Conservation (phyloP, 2,888 invertebrate genomes). For the Dysmachus trigonus region DNA sequence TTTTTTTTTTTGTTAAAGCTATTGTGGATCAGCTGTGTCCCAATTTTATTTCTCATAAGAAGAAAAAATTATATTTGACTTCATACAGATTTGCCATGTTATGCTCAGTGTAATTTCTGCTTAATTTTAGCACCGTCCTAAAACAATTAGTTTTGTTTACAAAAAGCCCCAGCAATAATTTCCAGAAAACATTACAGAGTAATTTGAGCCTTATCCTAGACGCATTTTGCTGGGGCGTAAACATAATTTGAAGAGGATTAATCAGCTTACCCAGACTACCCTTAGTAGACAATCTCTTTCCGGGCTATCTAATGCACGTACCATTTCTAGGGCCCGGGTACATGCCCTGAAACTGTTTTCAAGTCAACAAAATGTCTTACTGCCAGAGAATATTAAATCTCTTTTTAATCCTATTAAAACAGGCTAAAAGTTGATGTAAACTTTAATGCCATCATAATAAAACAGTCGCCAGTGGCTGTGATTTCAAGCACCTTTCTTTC, state of each 20-base stretch:
- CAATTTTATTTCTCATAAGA: background rate
- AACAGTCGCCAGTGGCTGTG: background rate
- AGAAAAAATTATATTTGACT: background rate
- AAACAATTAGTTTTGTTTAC: background rate
- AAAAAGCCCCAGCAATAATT: background rate
- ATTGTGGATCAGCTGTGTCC: background rate
- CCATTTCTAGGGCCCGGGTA: background rate
- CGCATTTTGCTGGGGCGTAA: background rate
- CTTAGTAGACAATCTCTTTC: background rate
- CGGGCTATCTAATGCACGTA: background rate
- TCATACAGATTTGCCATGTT: background rate
- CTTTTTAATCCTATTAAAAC: conserved; percentile 23
- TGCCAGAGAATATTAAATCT: conserved; percentile 24
- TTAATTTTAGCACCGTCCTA: background rate
- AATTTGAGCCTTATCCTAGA: background rate
- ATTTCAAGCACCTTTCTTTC: background rate
- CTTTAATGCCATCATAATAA: background rate
- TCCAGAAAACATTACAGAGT: background rate
- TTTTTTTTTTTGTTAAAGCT: background rate
- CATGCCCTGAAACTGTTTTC: background rate
- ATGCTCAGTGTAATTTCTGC: background rate
- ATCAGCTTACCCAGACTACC: background rate
- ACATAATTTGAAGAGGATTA: conserved; percentile 17
- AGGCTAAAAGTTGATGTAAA: background rate
- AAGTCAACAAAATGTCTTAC: conserved; percentile 25